Evolutionary conservation across 2,797 vertebrate species (phyloP), one percentile per base, ranked within the genome.

Genomic region (Oryzias dopingdopingensis): DNA sequence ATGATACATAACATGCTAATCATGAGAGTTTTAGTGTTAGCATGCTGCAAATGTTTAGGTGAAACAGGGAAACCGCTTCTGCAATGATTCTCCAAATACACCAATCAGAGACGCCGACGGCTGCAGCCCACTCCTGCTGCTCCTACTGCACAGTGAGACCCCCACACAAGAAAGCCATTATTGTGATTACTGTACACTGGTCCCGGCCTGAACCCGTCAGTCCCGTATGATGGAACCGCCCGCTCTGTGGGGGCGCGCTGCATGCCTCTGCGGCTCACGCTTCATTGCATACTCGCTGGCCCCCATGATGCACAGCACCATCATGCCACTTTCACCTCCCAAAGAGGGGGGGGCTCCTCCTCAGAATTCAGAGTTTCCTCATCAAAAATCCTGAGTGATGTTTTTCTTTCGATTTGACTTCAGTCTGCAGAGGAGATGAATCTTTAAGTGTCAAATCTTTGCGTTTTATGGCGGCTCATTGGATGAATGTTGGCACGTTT

Each of bases 271-370:
- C 62, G 55, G 75, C 60, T 67, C 71, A 77, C 54, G 78, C 70
- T 80, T 75, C 64, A 5, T 74, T 46, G 77, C 65, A 69, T 63
- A 73, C 71, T 74, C 48, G 67, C 72, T 58, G 62, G 67, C 76
- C 61, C 60, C 70, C 67, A 52, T 42, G 71, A 74, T 65, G 74
- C 57, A 76, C 70, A 8, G 63, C 70, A 10, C 52, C 1, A 72
- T 64, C 68, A 53, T 49, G 22, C 22, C 0, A 59, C 56, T 58
- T 72, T 65, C 32, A 47, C 64, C 73, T 80, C 26, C 56, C 24
- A 53, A 62, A 49, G 26, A 49, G 52, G 20, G 23, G 16, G 43
- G 4, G 42, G 42, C 7, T 49, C 59, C 65, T 62, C 65, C 59
- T 74, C 45, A 57, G 53, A 67, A 58, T 49, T 60, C 52, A 42